phyloP scores from a whole-genome alignment of 1,140 invertebrate genomes.

The Heterodera carotae region DNA sequence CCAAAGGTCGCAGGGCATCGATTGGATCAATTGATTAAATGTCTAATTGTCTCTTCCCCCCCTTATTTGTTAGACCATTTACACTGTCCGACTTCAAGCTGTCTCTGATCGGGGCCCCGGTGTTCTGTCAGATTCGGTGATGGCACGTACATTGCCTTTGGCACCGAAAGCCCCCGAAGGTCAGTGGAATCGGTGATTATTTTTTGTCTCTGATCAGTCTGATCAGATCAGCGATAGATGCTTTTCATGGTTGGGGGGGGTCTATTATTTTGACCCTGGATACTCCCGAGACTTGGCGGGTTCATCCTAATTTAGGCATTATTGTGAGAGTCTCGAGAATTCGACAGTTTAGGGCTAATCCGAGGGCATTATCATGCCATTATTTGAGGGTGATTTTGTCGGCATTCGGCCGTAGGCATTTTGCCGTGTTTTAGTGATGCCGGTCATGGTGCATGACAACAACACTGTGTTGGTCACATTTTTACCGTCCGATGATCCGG shows the following conservation, averaged over 20 bases:
- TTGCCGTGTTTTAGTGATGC: conserved; percentile 8
- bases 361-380: no score
- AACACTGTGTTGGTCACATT: conserved; percentile 60
- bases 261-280: no score
- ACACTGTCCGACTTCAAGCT: conserved; percentile 58
- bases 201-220: no score
- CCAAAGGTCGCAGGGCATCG: background rate
- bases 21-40: conserved; percentile 1
- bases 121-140: conserved; percentile 48
- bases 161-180: conserved; percentile 47
- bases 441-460: conserved; percentile 53
- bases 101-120: conserved; percentile 63
- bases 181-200: background rate
- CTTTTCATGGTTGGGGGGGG: no score
- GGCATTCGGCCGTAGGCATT: no score
- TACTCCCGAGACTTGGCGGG: no score
- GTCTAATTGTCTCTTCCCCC: background rate
- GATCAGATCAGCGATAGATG: no score
- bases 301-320: no score
- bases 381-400: no score
- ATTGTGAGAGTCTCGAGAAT: no score
- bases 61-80: conserved; percentile 42
- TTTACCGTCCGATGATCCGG: conserved; percentile 58
- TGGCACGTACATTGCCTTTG: conserved; percentile 50
- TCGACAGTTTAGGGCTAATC: no score